Conservation (phyloP, 2,113 vertebrate genomes). For the Brachirus orientalis region DNA sequence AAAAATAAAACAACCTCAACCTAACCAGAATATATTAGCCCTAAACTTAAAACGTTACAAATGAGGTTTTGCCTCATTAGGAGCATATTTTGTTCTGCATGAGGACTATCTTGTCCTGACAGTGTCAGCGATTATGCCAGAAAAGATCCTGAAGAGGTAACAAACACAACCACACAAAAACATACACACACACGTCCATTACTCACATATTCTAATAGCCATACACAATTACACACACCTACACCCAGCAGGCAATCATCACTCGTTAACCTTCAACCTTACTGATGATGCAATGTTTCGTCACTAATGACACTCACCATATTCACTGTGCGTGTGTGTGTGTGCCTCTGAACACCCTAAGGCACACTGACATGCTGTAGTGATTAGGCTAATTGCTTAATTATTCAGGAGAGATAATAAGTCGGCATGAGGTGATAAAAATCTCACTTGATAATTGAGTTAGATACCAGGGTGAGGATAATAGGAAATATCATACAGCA, state of each 20-base stretch:
- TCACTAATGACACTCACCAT: conserved; percentile 59
- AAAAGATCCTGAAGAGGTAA: too few relatives aligned
- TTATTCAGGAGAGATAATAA: conserved; percentile 71
- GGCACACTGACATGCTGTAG: conserved; percentile 43
- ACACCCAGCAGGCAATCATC: conserved; percentile 55
- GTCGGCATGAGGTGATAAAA: conserved; percentile 51
- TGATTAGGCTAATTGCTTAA: conserved; percentile 74
- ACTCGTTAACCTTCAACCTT: conserved; percentile 75
- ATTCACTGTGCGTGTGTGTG: conserved; percentile 22
- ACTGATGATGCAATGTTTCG: conserved; percentile 47
- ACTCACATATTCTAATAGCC: conserved; percentile 30
- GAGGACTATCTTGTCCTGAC: too few relatives aligned
- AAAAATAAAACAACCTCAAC: too few relatives aligned
- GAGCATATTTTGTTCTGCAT: too few relatives aligned
- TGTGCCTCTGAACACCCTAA: conserved; percentile 38
- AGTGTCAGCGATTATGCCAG: too few relatives aligned
- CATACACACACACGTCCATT: conserved; percentile 5
- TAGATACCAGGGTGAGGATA: conserved; percentile 60
- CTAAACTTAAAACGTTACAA: too few relatives aligned
- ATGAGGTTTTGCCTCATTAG: too few relatives aligned
- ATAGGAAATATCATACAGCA: conserved; percentile 37
- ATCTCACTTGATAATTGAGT: conserved; percentile 60
- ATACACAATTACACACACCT: conserved; percentile 64
- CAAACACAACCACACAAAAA: too few relatives aligned
- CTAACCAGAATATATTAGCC: too few relatives aligned